Conservation (phyloP, 1,140 invertebrate genomes). For the Monomorium pharaonis region DNA sequence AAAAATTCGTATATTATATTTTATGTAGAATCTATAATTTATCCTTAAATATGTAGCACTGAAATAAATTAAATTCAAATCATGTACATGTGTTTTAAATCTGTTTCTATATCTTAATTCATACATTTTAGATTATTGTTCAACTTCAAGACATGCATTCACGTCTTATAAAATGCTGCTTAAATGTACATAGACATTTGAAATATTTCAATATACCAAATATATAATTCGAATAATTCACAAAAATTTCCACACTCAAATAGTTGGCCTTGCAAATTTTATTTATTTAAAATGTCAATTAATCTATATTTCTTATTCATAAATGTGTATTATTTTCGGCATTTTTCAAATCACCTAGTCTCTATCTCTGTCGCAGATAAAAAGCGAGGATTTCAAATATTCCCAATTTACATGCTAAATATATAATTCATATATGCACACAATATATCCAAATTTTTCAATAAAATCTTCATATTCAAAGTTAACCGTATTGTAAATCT, state of each 20-base stretch:
- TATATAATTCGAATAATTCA: neutral
- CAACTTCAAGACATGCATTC: neutral
- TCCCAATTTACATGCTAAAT: constrained; percentile 3
- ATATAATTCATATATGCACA: neutral
- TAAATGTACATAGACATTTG: constrained; percentile 3
- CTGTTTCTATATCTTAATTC: neutral
- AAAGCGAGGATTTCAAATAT: constrained; percentile 18
- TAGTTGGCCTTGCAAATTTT: neutral
- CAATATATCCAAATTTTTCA: constrained; percentile 2
- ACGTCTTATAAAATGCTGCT: neutral
- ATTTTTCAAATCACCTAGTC: constrained; percentile 2
- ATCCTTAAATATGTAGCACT: neutral
- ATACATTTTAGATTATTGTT: neutral
- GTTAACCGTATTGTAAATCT: constrained; percentile 25
- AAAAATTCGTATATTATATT: neutral
- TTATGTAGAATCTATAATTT: neutral
- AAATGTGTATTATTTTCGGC: neutral
- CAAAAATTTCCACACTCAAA: constrained; percentile 8
- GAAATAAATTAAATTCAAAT: neutral
- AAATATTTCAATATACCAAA: neutral
- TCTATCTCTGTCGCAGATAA: constrained; percentile 62
- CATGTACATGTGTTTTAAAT: neutral
- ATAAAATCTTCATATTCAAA: constrained; percentile 46
- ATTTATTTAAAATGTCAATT: neutral
- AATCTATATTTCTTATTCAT: neutral